Evolutionary conservation across 2,797 vertebrate species (phyloP).

Genomic region (Cheirogaleus major): DNA sequence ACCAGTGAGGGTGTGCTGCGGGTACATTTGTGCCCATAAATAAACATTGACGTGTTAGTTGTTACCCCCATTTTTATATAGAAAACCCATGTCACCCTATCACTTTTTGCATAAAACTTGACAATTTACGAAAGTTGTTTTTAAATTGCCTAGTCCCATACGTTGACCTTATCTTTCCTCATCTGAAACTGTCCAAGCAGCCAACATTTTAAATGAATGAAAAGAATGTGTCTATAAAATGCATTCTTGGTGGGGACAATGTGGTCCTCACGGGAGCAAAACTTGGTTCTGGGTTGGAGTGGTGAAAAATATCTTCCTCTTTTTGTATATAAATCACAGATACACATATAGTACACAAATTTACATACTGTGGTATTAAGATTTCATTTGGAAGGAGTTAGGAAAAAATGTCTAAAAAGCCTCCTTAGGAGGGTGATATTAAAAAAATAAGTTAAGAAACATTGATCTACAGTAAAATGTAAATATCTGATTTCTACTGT

Average conservation of each 20-base stretch:
- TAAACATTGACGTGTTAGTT: background rate
- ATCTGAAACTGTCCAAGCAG: background rate
- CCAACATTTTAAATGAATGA: background rate
- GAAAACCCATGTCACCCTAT: background rate
- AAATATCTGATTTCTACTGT: background rate
- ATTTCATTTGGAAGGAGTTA: background rate
- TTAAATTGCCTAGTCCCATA: background rate
- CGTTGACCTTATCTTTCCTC: background rate
- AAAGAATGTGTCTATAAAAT: background rate
- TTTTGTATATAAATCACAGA: background rate
- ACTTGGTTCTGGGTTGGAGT: background rate
- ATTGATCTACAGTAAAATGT: background rate
- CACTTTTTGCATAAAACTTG: background rate
- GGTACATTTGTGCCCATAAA: background rate
- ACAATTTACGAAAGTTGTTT: background rate
- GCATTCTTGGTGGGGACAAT: background rate
- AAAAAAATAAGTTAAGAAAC: background rate
- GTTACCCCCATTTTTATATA: background rate
- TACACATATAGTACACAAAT: background rate
- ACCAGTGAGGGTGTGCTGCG: background rate
- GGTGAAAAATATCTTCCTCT: background rate
- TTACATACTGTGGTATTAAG: background rate
- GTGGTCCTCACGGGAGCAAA: background rate
- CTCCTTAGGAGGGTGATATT: background rate
- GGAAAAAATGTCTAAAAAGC: background rate